These are phyloP conservation scores for Onychomys arenicola DNA, from an alignment of 2,797 vertebrate genomes.

Conservation along the genomic window DNA sequence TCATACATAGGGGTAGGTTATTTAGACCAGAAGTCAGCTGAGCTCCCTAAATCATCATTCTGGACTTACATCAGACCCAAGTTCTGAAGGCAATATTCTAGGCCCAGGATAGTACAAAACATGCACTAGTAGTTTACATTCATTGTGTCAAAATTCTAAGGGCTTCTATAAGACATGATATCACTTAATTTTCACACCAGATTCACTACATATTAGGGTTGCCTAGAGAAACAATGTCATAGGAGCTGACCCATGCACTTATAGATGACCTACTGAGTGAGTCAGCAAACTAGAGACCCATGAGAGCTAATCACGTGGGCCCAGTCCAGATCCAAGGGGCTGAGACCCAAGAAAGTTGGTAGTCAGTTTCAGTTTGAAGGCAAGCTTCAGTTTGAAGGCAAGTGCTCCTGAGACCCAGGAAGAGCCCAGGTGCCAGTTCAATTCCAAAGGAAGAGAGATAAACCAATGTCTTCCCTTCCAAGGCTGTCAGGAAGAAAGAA, in stretches of 20 bases:
- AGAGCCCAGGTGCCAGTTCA: not conserved
- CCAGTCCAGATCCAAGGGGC: not conserved
- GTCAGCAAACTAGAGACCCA: too few species aligned
- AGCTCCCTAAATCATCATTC: not conserved
- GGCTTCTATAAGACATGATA: not conserved
- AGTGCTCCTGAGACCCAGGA: not conserved
- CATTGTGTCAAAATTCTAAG: not conserved
- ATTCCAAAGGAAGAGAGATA: not conserved
- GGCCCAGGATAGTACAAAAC: not conserved
- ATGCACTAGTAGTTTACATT: not conserved
- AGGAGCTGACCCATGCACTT: not conserved
- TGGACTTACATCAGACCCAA: conserved; percentile 8
- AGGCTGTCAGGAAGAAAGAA: not conserved
- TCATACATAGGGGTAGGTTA: not conserved
- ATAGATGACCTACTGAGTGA: not conserved
- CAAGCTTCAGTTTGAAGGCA: not conserved
- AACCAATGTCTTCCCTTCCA: not conserved
- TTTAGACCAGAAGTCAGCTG: not conserved
- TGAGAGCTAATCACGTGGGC: not conserved
- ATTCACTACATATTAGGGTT: not conserved
- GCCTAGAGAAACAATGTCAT: not conserved
- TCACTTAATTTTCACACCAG: not conserved
- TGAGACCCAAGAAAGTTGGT: not conserved
- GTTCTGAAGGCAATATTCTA: not conserved
- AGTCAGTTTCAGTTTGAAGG: not conserved